Evolutionary conservation across 2,888 invertebrate genomes (phyloP), one percentile per base, ranked within the genome.

Genomic region (Volucella bombylans): DNA sequence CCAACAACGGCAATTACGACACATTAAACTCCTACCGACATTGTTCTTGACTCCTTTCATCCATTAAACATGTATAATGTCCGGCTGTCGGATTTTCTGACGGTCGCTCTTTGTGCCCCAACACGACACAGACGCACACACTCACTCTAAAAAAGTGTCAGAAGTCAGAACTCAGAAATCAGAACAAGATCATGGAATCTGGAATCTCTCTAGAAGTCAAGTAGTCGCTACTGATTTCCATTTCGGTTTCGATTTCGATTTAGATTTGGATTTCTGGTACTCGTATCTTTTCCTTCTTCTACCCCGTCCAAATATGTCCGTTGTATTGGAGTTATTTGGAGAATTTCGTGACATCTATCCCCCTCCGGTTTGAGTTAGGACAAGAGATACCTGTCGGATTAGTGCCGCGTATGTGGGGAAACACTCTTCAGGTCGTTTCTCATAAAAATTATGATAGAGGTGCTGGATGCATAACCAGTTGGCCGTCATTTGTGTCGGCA

Each of bases 1-100:
- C 57, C 50, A 43, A 43, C 14, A n/a, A 15, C 73, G 62, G 80
- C 81, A 85, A 85, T 85, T 85, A 85, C 80, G 81, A 62, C 76
- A 77, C 85, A 85, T 77, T 85, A 71, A 72, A 68, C 77, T 81
- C 80, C 80, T 68, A 71, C 76, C 47, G 76, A 76, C 80, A 85
- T 85, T 85, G 85, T 85, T 85, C 85, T 81, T 77, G 72, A 72
- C 72, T 72, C 80, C 76, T 77, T 85, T 85, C 85, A 85, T 68
- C 85, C 77, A 81, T 85, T 85, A 80, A 81, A 77, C 77, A 77
- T 50, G 76, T 72, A 59, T 72, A 85, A 73, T 85, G 85, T 81
- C 85, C 80, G 64, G 62, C 68, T 81, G 85, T 81, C 85, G 38
- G 85, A 76, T 85, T 80, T 69, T 69, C 76, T 55, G 79, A 71